phyloP scores from a whole-genome alignment of 2,797 vertebrate genomes.

The Chrosomus eos region DNA sequence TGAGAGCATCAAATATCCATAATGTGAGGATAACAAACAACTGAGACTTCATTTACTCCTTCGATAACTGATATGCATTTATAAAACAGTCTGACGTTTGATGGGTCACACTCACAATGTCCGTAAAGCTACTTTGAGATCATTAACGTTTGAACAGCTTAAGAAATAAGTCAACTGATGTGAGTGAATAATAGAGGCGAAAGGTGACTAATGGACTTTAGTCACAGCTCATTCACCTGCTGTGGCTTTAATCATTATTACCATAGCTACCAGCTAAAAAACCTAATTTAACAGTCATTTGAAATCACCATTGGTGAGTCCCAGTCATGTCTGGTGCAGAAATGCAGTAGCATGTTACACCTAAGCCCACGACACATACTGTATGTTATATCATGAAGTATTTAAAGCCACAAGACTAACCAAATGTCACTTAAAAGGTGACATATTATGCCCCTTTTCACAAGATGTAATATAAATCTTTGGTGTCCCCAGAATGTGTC shows the following conservation, averaged over 20 bases:
- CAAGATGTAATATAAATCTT: no score
- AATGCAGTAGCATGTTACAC: conserved; percentile 7
- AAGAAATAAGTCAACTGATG: conserved; percentile 16
- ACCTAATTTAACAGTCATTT: background rate
- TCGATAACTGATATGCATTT: conserved; percentile 9
- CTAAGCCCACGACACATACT: background rate
- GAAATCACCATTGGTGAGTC: conserved; percentile 8
- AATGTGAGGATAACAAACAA: background rate
- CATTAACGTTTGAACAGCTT: background rate
- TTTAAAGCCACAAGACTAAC: background rate
- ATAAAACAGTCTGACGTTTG: background rate
- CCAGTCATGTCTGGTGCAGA: background rate
- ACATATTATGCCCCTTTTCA: no score
- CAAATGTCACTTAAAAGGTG: background rate
- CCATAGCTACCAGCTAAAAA: conserved; percentile 2
- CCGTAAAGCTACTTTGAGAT: conserved; percentile 11
- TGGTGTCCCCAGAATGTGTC: no score
- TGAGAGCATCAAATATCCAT: background rate
- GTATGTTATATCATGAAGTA: conserved; percentile 8
- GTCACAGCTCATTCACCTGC: conserved; percentile 13
- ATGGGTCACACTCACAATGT: background rate
- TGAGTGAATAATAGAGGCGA: conserved; percentile 29
- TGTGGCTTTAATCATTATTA: background rate
- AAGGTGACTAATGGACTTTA: conserved; percentile 29
- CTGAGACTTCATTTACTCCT: background rate